Base-by-base conservation (phyloP, 64 coral and sea anemone genomes). In the Anthopleura sola region DNA sequence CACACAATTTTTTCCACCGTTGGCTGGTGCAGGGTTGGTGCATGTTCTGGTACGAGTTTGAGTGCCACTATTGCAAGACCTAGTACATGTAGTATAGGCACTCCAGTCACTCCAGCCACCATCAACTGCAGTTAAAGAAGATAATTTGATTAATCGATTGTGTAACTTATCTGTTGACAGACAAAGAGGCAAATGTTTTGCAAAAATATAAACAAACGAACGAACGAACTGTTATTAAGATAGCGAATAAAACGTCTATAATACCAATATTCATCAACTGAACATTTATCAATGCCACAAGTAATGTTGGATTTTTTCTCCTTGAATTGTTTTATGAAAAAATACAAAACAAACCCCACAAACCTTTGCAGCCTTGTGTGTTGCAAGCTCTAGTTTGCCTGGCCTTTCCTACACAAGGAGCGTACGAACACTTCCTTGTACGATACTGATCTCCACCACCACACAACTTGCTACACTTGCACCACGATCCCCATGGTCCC, bases 61-160 rank as follows among this genome's bases (percentile, higher is more conserved):
- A 20, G 31, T 75, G 14, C 88, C 88, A 38, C 68, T 51, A 1
- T 68, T 82, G 48, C 88, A 90, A 9, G 68, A n/a, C 46, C 85
- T 90, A 36, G 36, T 84, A 19, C 88, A 90, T 29, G 28, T 6
- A 13, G 47, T 55, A 8, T 75, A 90, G 5, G 3, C 20, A 14
- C 46, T 12, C 62, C 68, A 90, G 0, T 13, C 1, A 44, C 80
- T 38, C 80, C 81, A 90, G 37, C 19, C 31, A 34, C 60, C 88
- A 26, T 90, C 64, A 58, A 83, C 88, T 90, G 46, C 5, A 75
- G 7, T 49, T 12, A 7, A 17, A 64, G 17, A 66, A 32, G 19
- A 0, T 44, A 38, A 9, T 10, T n/a, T 79, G 3, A 14, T 20
- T 4, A n/a, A 19, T 37, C 37, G 14, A 3, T 37, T 44, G 40